Base-by-base conservation (phyloP, 2,888 invertebrate species). In the Beris morrisii region DNA sequence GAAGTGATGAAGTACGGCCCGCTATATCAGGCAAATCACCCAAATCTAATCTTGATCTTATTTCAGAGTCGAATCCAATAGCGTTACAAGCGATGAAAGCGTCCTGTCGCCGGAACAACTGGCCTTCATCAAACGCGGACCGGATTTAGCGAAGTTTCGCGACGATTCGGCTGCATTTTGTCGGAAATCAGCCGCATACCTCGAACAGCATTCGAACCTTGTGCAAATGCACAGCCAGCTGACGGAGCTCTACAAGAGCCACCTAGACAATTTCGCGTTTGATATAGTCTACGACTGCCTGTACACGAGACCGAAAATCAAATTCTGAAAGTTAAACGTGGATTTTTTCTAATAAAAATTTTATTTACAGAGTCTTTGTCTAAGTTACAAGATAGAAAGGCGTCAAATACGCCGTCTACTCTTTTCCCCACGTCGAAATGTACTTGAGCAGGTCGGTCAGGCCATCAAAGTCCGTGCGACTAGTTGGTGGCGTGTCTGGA, bases 391-490 rank as follows among this genome's bases (percentile, higher is more conserved):
- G 12, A 30, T 46, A 48, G 12, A 48, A 11, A 12, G 6, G 48
- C 15, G n/a, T 6, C 1, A 48, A 48, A 4, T 28, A 43, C 22
- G 31, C 38, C 11, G 6, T 7, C 11, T 52, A 61, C 38, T 75
- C 66, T 67, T 77, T 80, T 38, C 76, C 76, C 78, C 80, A 80
- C 43, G 82, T 77, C 70, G 87, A 83, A 72, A 93, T 77, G 80
- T 95, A 96, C 71, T 87, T 88, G 74, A 95, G 82, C 44, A 96
- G 83, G 79, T 96, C 95, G 73, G 89, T 91, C 44, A 96, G 79
- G 66, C 91, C 90, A 72, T 86, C 88, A 74, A 96, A 96, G 75
- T 96, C 95, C 32, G 92, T 93, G 75, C 93, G 86, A 72, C 94
- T 91, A 73, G 86, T 85, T 1, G 92, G 89, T 56, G 90, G 88